Conservation (phyloP, 1,140 invertebrate genomes). For the Diorhabda sublineata region DNA sequence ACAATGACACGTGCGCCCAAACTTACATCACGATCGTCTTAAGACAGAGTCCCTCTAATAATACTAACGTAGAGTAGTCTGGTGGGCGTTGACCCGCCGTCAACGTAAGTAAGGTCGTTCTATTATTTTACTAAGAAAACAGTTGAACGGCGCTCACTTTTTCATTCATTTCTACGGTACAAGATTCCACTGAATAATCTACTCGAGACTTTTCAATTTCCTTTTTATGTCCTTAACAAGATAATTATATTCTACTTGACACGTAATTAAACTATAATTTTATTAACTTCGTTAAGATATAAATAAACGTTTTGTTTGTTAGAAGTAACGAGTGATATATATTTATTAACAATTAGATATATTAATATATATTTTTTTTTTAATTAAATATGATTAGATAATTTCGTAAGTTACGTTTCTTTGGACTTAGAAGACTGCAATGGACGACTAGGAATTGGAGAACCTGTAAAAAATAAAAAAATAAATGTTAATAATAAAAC, state of each 20-base stretch:
- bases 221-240: too few species aligned
- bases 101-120: constrained; percentile 13
- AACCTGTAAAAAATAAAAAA: constrained; percentile 6
- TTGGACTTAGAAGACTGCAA: constrained; percentile 10
- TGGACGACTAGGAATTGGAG: constrained; percentile 5
- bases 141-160: constrained; percentile 9
- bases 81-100: constrained; percentile 7
- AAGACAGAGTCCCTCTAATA: constrained; percentile 20
- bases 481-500: background rate
- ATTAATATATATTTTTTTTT: background rate
- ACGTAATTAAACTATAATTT: too few species aligned
- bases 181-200: too few species aligned
- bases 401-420: background rate
- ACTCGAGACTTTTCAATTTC: too few species aligned
- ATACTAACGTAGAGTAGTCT: constrained; percentile 23
- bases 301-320: constrained; percentile 1
- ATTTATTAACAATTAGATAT: constrained; percentile 7
- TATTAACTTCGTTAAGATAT: background rate
- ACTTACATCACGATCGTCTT: constrained; percentile 13
- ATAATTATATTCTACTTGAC: too few species aligned
- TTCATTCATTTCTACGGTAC: constrained; percentile 12
- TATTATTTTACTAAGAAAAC: constrained; percentile 31
- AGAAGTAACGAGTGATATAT: background rate
- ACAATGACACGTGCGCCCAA: background rate
- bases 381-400: background rate